Evolutionary conservation across 2,797 vertebrate species (phyloP), one percentile per base, ranked within the genome.

Genomic region (Alca torda): DNA sequence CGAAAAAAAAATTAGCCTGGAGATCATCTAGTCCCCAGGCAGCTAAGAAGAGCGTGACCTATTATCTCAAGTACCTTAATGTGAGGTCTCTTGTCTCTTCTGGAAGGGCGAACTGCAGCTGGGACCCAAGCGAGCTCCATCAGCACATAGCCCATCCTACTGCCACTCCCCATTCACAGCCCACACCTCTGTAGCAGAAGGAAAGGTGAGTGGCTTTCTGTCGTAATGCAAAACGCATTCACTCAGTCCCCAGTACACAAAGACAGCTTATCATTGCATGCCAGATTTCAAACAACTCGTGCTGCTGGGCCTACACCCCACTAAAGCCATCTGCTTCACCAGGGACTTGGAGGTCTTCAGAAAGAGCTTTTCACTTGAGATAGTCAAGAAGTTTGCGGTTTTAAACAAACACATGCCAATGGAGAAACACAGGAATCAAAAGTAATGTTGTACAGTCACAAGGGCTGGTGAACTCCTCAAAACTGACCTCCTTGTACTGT

Each of bases 201-300:
- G 60, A 64, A 78, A 53, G 31, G 31, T n/a, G 37, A 43, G 18
- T 18, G 30, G 10, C 17, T 51, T 77, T 78, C 76, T 50, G 30
- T 15, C 4, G 1, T 43, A 43, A 35, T 2, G 19, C 37, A 53
- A 21, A 63, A 26, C 4, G 1, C 8, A 9, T 24, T 51, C 16
- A 18, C 57, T 39, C 59, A 41, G 23, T 21, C 46, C 45, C 23
- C 75, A 51, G 57, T 11, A 61, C 26, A 9, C 28, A 33, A 11
- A 76, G 16, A 11, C 21, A 74, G 6, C 30, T 51, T 41, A 41
- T 33, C 23, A 13, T n/a, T 63, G 59, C 26, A 51, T n/a, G 28
- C 10, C 46, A 41, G 35, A 41, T 26, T 63, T 77, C 59, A 61
- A 33, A 76, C 1, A 8, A 19, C 57, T 76, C 35, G 16, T 63